Conservation (phyloP, 30 jellyfish, hydroid and myxozoan species). For the Chrysaora quinquecirrha region DNA sequence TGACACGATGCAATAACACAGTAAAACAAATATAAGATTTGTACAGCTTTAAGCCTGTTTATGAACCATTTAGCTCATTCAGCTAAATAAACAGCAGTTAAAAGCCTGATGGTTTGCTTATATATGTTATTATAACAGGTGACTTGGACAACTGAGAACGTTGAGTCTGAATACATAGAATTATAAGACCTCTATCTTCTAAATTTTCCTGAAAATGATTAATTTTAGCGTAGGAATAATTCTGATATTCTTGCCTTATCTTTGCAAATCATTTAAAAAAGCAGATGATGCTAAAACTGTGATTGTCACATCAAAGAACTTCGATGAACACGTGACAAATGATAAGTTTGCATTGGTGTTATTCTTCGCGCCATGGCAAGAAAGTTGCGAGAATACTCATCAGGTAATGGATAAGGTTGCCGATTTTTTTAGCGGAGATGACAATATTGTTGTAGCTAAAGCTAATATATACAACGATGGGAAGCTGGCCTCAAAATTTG, state of each 20-base stretch:
- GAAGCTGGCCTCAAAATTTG: conserved; percentile 68
- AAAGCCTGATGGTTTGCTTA: too few relatives aligned
- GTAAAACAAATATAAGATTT: not conserved
- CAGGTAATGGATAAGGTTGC: conserved; percentile 60
- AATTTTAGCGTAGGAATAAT: not conserved
- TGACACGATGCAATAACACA: not conserved
- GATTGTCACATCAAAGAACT: conserved; percentile 49
- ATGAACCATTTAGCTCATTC: not conserved
- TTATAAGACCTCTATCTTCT: not conserved
- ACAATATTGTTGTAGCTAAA: conserved; percentile 72
- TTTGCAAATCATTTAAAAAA: conserved; percentile 40
- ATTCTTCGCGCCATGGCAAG: conserved; percentile 94
- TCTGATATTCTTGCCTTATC: not conserved
- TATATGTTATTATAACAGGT: too few relatives aligned
- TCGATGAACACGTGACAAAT: conserved; percentile 40
- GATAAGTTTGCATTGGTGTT: conserved; percentile 79
- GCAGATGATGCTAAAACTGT: conserved; percentile 26
- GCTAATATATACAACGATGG: conserved; percentile 77
- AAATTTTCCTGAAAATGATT: not conserved
- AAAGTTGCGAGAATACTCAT: conserved; percentile 65
- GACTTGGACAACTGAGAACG: too few relatives aligned
- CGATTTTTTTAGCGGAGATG: conserved; percentile 36
- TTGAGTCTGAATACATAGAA: too few relatives aligned
- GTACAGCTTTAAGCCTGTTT: not conserved
- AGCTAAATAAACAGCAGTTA: not conserved